These are phyloP conservation scores for Monomorium pharaonis DNA, from an alignment of 1,140 invertebrate species.

Conservation along the genomic window DNA sequence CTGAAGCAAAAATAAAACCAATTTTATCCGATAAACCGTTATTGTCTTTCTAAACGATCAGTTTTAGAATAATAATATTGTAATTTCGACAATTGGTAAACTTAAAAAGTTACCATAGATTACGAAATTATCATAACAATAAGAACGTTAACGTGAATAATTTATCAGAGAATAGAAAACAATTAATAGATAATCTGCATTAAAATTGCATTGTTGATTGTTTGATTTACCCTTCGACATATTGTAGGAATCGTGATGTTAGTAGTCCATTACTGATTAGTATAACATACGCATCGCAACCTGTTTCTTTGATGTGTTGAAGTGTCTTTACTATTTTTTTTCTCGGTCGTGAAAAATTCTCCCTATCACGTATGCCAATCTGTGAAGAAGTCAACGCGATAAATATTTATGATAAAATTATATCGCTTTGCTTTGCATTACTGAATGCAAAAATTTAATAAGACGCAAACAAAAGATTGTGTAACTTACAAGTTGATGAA, in stretches of 20 bases:
- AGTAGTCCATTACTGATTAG: slow-evolving; percentile 90
- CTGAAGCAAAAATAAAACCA: too few relatives aligned
- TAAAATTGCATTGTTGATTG: not conserved
- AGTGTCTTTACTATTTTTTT: slow-evolving; percentile 86
- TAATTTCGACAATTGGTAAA: too few relatives aligned
- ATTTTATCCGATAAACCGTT: too few relatives aligned
- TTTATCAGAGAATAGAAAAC: too few relatives aligned
- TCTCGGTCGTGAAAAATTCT: slow-evolving; percentile 88
- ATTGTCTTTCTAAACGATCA: too few relatives aligned
- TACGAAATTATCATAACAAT: too few relatives aligned
- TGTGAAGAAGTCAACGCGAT: slow-evolving; percentile 75
- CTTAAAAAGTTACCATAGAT: too few relatives aligned
- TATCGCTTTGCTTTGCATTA: not conserved
- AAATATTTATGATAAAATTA: not conserved
- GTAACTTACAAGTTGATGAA: not conserved
- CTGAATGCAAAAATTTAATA: not conserved
- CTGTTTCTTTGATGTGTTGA: slow-evolving; percentile 86
- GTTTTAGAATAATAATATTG: too few relatives aligned
- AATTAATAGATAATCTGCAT: not conserved
- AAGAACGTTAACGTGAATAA: too few relatives aligned
- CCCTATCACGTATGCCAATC: slow-evolving; percentile 88
- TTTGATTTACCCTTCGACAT: slow-evolving; percentile 88
- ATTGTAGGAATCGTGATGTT: slow-evolving; percentile 88
- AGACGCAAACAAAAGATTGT: not conserved
- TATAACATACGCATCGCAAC: slow-evolving; percentile 90